Evolutionary conservation across 2,888 invertebrate genomes (phyloP).

Genomic region (Yponomeuta cagnagella): DNA sequence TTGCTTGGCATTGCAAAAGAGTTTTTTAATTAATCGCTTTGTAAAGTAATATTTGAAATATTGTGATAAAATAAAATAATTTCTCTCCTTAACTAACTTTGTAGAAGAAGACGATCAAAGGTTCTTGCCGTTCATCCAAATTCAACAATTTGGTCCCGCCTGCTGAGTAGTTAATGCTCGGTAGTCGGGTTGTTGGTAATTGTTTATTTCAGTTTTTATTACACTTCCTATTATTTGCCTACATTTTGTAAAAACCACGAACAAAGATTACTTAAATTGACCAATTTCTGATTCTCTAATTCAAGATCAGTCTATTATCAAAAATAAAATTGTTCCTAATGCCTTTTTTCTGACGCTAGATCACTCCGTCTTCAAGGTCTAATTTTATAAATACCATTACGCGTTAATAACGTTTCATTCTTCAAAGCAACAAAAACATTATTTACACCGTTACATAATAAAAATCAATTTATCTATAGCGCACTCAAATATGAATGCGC

Average conservation of each 20-base stretch:
- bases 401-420: neutral
- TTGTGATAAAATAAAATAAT: neutral
- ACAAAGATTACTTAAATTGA: neutral
- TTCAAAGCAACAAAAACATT: neutral
- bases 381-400: neutral
- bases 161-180: no score
- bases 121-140: no score
- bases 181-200: no score
- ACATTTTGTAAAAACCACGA: neutral
- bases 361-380: neutral
- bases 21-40: neutral
- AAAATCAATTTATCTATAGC: no score
- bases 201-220: no score
- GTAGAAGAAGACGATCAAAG: no score
- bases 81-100: no score
- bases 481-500: no score
- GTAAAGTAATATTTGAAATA: neutral
- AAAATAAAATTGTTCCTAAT: neutral
- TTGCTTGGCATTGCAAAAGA: neutral
- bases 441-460: neutral
- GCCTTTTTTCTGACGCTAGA: neutral
- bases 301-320: neutral
- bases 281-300: neutral
- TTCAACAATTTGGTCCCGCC: no score
- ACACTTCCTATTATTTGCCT: no score